Evolutionary conservation across 2,888 invertebrate species (phyloP).

Genomic region (Sinotaia quadrata): DNA sequence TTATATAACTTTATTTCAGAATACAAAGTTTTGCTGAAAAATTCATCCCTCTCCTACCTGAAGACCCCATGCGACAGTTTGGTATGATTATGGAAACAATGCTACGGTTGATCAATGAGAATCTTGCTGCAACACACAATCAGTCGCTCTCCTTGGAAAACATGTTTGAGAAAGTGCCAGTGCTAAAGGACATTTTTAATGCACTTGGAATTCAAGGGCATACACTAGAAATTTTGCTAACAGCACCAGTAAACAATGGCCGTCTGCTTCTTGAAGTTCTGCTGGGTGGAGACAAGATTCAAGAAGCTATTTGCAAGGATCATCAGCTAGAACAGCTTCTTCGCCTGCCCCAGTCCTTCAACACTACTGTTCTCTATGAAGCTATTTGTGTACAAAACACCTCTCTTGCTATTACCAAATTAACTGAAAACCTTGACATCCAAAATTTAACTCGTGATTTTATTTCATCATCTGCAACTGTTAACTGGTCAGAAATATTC

Average conservation of each 20-base stretch:
- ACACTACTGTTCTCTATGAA: slow-evolving; percentile 35
- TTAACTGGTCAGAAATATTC: slow-evolving; percentile 41
- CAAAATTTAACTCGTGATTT: slow-evolving; percentile 28
- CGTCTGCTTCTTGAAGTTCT: slow-evolving; percentile 35
- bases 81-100: slow-evolving; percentile 41
- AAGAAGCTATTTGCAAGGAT: slow-evolving; percentile 30
- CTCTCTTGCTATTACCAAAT: slow-evolving; percentile 25
- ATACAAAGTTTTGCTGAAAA: slow-evolving; percentile 15
- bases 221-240: slow-evolving; percentile 36
- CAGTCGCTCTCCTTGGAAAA: slow-evolving; percentile 39
- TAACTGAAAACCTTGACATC: slow-evolving; percentile 33
- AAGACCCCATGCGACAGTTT: slow-evolving; percentile 35
- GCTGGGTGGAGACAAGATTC: slow-evolving; percentile 15
- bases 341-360: slow-evolving; percentile 31
- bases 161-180: slow-evolving; percentile 37
- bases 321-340: slow-evolving; percentile 34
- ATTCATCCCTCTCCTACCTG: slow-evolving; percentile 32
- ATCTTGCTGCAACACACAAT: slow-evolving; percentile 37
- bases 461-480: background rate
- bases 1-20: slow-evolving; percentile 2
- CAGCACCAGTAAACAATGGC: slow-evolving; percentile 40
- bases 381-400: slow-evolving; percentile 37
- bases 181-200: slow-evolving; percentile 35
- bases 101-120: slow-evolving; percentile 37
- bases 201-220: slow-evolving; percentile 40